Evolutionary conservation across 1,140 invertebrate species (phyloP).

Genomic region (Pemphigus obesinymphae): DNA sequence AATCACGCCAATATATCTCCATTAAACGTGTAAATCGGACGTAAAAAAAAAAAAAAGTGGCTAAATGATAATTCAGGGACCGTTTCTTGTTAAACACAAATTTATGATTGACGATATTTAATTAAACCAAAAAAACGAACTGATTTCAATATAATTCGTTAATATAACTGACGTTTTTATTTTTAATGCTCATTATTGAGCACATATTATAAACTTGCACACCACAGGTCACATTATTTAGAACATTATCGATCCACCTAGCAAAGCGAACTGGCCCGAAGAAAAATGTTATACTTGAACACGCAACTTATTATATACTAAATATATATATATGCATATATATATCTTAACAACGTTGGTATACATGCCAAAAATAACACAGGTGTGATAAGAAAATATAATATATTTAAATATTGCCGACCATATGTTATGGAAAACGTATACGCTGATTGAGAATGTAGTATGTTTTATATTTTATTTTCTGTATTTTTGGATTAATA

Average conservation of each 20-base stretch:
- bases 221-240: neutral
- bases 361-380: neutral
- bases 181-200: neutral
- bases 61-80: too few relatives aligned
- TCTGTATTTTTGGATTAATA: too few relatives aligned
- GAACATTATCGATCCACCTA: neutral
- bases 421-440: too few relatives aligned
- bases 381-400: neutral
- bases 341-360: too few relatives aligned
- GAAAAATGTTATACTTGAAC: neutral
- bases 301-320: too few relatives aligned
- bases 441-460: too few relatives aligned
- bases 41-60: too few relatives aligned
- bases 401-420: too few relatives aligned
- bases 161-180: neutral
- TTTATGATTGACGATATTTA: neutral
- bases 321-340: too few relatives aligned
- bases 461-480: too few relatives aligned
- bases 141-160: neutral
- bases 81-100: neutral
- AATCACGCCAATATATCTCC: neutral
- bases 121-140: neutral
- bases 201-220: neutral
- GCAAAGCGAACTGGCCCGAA: neutral
- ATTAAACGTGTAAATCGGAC: neutral